These are phyloP conservation scores for Oxycera nigricornis DNA, from an alignment of 2,888 invertebrate genomes.

Conservation along the genomic window DNA sequence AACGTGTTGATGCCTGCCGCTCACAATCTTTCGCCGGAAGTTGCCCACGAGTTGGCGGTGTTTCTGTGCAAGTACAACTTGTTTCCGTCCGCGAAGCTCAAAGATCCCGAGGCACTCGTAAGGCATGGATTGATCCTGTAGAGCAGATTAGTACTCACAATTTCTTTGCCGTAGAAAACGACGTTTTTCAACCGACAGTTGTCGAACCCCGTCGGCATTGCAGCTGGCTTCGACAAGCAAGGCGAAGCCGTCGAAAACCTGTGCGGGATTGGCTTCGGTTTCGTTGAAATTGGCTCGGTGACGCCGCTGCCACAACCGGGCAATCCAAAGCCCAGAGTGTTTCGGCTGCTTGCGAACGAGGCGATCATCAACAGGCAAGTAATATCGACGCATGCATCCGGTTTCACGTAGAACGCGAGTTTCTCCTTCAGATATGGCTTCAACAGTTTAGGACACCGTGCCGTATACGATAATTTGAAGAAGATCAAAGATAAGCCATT, in stretches of 20 bases:
- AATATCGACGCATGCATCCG: background rate
- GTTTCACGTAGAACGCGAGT: no score
- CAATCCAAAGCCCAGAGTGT: conserved; percentile 92
- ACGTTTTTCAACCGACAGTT: conserved; percentile 76
- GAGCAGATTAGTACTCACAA: conserved; percentile 49
- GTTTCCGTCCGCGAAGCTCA: conserved; percentile 67
- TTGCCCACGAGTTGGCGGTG: conserved; percentile 81
- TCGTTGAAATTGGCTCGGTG: conserved; percentile 95
- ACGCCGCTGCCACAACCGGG: conserved; percentile 94
- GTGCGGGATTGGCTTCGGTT: conserved; percentile 87
- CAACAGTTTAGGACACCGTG: conserved; percentile 91
- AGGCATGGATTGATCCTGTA: no score
- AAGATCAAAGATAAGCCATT: conserved; percentile 65
- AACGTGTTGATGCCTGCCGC: conserved; percentile 75
- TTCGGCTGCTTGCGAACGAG: conserved; percentile 81
- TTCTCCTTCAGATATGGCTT: conserved; percentile 87
- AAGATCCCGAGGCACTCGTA: conserved; percentile 74
- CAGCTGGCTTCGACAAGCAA: conserved; percentile 98
- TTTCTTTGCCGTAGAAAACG: conserved; percentile 65
- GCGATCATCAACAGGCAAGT: conserved; percentile 88
- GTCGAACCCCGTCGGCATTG: conserved; percentile 93
- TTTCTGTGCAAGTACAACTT: conserved; percentile 77
- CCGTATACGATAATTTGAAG: conserved; percentile 73
- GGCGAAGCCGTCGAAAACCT: conserved; percentile 88
- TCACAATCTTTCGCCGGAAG: conserved; percentile 76